Conservation (phyloP, 2,797 vertebrate species). For the Lemur catta region DNA sequence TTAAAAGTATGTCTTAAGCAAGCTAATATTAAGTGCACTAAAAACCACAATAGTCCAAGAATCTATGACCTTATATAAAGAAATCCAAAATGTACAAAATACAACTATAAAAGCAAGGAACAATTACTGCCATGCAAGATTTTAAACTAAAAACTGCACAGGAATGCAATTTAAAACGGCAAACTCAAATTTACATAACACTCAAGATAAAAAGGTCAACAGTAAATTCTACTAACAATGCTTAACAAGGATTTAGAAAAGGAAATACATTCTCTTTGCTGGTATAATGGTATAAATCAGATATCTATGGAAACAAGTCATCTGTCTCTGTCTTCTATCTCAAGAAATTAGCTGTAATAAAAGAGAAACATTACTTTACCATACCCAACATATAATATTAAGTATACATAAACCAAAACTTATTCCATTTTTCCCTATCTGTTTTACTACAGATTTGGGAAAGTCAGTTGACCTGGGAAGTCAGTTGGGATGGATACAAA, state of each 20-base stretch:
- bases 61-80: constrained; percentile 78
- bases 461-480: not conserved
- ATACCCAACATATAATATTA: not conserved
- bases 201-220: constrained; percentile 78
- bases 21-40: constrained; percentile 74
- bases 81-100: constrained; percentile 85
- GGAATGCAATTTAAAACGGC: constrained; percentile 78
- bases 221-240: constrained; percentile 79
- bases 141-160: constrained; percentile 83
- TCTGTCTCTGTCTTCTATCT: constrained; percentile 77
- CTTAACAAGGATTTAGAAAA: constrained; percentile 79
- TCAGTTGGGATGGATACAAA: not conserved
- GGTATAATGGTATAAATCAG: constrained; percentile 87
- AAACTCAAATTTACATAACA: constrained; percentile 84
- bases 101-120: constrained; percentile 81
- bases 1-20: constrained; percentile 72
- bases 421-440: not conserved
- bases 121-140: constrained; percentile 83
- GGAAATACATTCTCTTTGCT: constrained; percentile 86
- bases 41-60: constrained; percentile 72
- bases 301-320: constrained; percentile 79
- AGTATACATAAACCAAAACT: not conserved
- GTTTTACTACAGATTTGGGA: not conserved
- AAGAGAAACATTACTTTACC: constrained; percentile 50
- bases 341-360: constrained; percentile 88